A percentile compares a stretch with the other conserved stretches of the same genome.
Conservation (phyloP, 1,140 invertebrate genomes). For the Bombus confusus region DNA sequence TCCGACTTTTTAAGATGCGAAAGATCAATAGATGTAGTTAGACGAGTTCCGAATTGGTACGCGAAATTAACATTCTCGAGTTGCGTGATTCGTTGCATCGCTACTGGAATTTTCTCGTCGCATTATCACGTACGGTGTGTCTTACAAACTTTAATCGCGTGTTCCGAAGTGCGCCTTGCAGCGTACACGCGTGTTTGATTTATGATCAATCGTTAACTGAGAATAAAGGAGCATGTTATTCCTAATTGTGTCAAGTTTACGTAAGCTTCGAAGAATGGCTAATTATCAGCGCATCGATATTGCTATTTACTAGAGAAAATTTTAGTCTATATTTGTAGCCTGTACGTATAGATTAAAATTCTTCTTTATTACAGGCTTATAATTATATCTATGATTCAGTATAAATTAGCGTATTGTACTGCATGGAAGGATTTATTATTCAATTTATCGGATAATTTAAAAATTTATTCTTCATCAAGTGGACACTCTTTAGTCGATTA, state of each 20-base stretch:
- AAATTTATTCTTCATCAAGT: no score
- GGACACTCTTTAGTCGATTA: no score
- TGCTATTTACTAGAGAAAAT: neutral
- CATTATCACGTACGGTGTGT: neutral
- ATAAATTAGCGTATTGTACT: no score
- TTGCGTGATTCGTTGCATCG: neutral
- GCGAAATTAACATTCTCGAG: neutral
- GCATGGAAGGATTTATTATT: no score
- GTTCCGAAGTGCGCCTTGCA: neutral
- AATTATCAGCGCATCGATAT: neutral
- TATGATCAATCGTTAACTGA: conserved; percentile 17
- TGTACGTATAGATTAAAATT: no score
- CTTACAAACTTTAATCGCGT: conserved; percentile 26
- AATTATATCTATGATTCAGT: no score
- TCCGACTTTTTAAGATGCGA: neutral
- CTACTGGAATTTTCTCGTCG: conserved; percentile 6
- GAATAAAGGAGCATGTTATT: neutral
- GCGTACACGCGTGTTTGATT: conserved; percentile 36
- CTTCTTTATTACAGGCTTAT: no score
- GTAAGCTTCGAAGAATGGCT: neutral
- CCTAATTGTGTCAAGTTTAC: conserved; percentile 23
- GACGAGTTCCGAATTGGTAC: neutral
- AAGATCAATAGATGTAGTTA: no score
- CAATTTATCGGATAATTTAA: no score
- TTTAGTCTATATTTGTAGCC: no score